Percentiles rank a stretch among this genome's conserved stretches.
These are phyloP conservation scores for Apaloderma vittatum DNA, from an alignment of 2,113 vertebrate genomes.

Conservation along the genomic window DNA sequence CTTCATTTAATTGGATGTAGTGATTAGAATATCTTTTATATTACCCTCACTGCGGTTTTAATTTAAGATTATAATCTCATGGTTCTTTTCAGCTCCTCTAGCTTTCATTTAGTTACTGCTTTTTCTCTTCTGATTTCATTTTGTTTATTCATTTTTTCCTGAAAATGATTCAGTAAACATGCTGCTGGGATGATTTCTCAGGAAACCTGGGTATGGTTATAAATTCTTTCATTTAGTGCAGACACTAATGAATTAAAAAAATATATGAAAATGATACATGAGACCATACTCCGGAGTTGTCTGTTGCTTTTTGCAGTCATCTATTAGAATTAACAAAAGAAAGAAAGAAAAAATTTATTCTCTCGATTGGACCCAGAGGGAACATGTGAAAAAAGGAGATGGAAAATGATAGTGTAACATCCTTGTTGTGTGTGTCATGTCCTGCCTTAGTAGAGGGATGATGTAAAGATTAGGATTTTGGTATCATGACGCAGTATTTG, in stretches of 20 bases:
- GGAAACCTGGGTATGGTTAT: background rate
- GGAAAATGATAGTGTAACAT: background rate
- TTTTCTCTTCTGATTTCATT: slow-evolving; percentile 43
- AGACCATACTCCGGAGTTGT: background rate
- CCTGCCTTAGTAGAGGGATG: background rate
- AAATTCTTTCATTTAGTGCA: slow-evolving; percentile 1
- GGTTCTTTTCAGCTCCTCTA: slow-evolving; percentile 28
- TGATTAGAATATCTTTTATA: slow-evolving; percentile 73
- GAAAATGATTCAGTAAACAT: slow-evolving; percentile 44
- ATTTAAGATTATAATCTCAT: slow-evolving; percentile 69
- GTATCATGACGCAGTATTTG: background rate
- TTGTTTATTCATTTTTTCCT: slow-evolving; percentile 19
- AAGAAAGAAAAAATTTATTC: background rate
- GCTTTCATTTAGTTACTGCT: slow-evolving; percentile 16
- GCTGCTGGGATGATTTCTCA: slow-evolving; percentile 5
- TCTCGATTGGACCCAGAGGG: background rate
- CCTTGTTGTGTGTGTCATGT: background rate
- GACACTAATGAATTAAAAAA: slow-evolving; percentile 14
- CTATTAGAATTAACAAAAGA: background rate
- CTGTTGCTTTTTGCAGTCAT: background rate
- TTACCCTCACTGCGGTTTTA: slow-evolving; percentile 31
- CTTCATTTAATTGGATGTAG: slow-evolving; percentile 61
- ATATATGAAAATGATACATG: background rate
- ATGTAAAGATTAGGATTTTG: background rate
- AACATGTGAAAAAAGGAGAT: background rate